Percentiles rank a stretch among this genome's conserved stretches.
Evolutionary conservation across 2,888 invertebrate genomes (phyloP).

Genomic region (Silvanus unidentatus): DNA sequence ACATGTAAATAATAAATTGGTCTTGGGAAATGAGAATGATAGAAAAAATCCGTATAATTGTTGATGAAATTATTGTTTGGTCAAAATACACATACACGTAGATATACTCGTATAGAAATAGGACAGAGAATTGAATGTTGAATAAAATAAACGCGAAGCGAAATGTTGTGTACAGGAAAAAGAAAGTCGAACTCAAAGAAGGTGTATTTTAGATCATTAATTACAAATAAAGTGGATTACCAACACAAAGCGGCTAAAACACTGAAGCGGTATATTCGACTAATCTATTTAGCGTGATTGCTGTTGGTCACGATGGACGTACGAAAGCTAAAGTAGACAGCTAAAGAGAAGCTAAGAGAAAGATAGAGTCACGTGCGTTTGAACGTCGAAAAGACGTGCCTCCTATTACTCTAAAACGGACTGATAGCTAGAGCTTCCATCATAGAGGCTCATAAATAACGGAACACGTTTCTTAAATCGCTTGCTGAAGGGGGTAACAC

Average conservation of each 20-base stretch:
- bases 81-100: no score
- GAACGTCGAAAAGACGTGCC: conserved; percentile 14
- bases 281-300: conserved; percentile 18
- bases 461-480: conserved; percentile 19
- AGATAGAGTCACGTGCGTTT: conserved; percentile 19
- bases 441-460: conserved; percentile 18
- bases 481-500: conserved; percentile 10
- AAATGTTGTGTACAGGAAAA: no score
- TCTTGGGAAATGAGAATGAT: no score
- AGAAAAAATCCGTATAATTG: no score
- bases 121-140: no score
- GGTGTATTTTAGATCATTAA: conserved; percentile 9
- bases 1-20: no score
- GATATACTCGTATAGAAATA: no score
- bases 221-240: conserved; percentile 16
- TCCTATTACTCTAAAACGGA: conserved; percentile 16
- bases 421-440: conserved; percentile 15
- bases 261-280: conserved; percentile 12
- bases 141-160: no score
- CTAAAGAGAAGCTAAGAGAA: conserved; percentile 6
- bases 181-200: neutral
- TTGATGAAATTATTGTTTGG: no score
- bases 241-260: conserved; percentile 16
- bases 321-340: conserved; percentile 5
- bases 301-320: conserved; percentile 14